These are phyloP conservation scores for Gymnarchus niloticus DNA, from an alignment of 2,113 vertebrate genomes.

Conservation along the genomic window DNA sequence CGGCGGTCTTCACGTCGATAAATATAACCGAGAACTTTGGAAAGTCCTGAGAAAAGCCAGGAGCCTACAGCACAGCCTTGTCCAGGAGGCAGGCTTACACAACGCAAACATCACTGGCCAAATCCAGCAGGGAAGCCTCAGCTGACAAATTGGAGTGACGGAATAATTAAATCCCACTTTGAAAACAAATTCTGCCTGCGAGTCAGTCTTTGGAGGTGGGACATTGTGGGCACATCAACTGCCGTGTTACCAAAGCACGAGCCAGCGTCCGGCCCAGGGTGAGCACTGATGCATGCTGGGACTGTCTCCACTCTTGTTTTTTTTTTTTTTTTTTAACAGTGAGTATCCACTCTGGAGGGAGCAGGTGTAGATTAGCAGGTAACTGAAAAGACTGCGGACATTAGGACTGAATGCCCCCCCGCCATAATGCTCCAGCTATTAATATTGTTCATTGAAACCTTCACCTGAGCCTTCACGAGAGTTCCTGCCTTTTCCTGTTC, in stretches of 20 bases:
- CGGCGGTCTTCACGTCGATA: background rate
- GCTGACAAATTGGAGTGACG: background rate
- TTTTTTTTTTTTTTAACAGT: background rate
- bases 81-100: too few relatives aligned
- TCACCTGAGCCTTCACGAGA: too few relatives aligned
- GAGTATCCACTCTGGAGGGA: background rate
- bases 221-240: background rate
- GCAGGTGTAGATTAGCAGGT: background rate
- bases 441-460: background rate
- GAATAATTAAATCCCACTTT: background rate
- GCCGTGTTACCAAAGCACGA: background rate
- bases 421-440: background rate
- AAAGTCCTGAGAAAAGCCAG: background rate
- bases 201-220: background rate
- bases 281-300: background rate
- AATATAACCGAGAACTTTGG: background rate
- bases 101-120: background rate
- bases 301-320: background rate
- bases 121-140: background rate
- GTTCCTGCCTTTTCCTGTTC: too few relatives aligned
- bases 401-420: background rate
- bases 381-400: background rate
- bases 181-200: too few relatives aligned
- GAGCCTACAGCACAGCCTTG: background rate
- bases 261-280: too few relatives aligned